Percentiles rank a stretch among this genome's conserved stretches.
These are phyloP conservation scores for Chloroclysta siterata DNA, from an alignment of 2,888 invertebrate genomes.

Conservation along the genomic window DNA sequence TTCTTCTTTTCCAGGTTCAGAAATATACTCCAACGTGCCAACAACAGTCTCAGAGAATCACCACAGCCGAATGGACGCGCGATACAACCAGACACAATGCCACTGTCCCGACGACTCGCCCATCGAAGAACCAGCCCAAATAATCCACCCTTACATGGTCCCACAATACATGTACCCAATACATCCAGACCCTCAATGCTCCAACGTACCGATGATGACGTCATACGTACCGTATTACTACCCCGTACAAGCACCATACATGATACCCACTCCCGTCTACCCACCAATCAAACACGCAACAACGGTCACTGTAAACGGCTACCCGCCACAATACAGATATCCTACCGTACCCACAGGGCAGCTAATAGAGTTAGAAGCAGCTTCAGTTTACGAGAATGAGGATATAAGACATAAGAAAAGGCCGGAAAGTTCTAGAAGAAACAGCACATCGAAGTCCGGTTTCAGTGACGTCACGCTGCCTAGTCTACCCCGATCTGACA, in stretches of 20 bases:
- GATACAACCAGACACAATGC: constrained; percentile 54
- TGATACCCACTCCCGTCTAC: constrained; percentile 77
- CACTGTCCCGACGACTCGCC: constrained; percentile 53
- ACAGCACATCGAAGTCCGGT: constrained; percentile 72
- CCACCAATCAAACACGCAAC: constrained; percentile 77
- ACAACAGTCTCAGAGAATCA: constrained; percentile 52
- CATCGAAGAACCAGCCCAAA: constrained; percentile 41
- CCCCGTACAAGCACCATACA: constrained; percentile 76
- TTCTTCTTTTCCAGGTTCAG: constrained; percentile 57
- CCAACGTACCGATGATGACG: constrained; percentile 65
- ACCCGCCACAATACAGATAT: constrained; percentile 62
- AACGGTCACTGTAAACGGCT: constrained; percentile 78
- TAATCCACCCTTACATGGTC: constrained; percentile 53
- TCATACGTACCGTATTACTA: constrained; percentile 78
- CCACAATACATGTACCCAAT: constrained; percentile 57
- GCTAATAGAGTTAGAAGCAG: constrained; percentile 87
- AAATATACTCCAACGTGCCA: constrained; percentile 76
- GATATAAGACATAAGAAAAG: constrained; percentile 59
- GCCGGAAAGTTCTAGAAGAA: constrained; percentile 63
- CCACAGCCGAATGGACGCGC: constrained; percentile 48
- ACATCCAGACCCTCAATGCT: constrained; percentile 53
- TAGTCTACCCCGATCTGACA: constrained; percentile 77
- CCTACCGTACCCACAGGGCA: constrained; percentile 87
- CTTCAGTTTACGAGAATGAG: constrained; percentile 72
- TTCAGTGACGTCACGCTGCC: constrained; percentile 74